Base-by-base conservation (phyloP, 2,113 vertebrate species). In the Urocitellus parryii region DNA sequence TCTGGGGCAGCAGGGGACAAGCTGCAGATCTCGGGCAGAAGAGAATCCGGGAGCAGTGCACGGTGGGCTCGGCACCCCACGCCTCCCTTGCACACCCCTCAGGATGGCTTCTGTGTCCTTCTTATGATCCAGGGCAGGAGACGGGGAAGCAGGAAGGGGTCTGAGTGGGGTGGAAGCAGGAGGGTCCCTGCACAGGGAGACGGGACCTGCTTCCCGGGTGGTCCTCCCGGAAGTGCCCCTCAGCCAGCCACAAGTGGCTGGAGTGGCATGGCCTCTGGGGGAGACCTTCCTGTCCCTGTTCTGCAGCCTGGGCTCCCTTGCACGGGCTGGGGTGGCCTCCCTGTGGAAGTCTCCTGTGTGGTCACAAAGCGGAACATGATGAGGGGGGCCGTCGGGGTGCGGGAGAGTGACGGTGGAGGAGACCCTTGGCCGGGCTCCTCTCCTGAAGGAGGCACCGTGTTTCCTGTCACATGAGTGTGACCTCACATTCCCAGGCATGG, bases 331-430 rank as follows among this genome's bases (percentile, higher is more conserved):
- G 56, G 45, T 24, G 34, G 24, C 48, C 8, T 91, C 88, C 27
- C 4, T 8, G 37, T 9, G 17, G 34, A 37, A 42, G 51, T 68
- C 45, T 45, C 73, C 17, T 61, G 37, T 10, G 9, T 39, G 56
- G 2, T 82, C 51, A 7, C 48, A 48, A 68, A 58, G 37, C 5
- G 10, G 76, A 18, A 32, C 14, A 13, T 1, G 0, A 2, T n/a
- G 16, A 48, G 51, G n/a, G 51, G 53, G 34, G 58, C 42, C 42
- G 6, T 53, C 61, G 3, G 39, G 53, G 14, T n/a, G 29, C 5
- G 0, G 61, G 13, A 42, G 0, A 0, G 14, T 37, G 74, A 51
- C 12, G 1, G 8, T 3, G 7, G 13, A 51, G 80, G 83, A 53
- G 67, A 18, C 1, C 3, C 4, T 4, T 22, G 16, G 13, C 42